A percentile compares a stretch with the other conserved stretches of the same genome.
phyloP scores from a whole-genome alignment of 1,140 invertebrate species.

The Drosophila pseudoananassae region DNA sequence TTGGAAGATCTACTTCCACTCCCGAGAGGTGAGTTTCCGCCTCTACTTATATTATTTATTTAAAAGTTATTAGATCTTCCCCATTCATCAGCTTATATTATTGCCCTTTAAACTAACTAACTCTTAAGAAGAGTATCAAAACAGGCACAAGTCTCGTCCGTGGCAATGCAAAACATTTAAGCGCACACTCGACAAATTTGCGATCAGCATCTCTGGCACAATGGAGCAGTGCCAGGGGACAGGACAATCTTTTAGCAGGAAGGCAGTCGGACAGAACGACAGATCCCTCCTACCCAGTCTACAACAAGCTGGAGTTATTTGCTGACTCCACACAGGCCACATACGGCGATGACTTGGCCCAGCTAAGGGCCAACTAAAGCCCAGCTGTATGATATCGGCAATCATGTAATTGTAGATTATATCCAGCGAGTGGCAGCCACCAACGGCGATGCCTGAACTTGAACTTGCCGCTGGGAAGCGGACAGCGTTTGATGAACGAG shows the following conservation, averaged over 20 bases:
- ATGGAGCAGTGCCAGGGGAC: conserved; percentile 2
- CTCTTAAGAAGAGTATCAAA: conserved; percentile 6
- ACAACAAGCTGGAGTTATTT: conserved; percentile 46
- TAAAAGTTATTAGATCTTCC: too few species aligned
- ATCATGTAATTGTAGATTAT: conserved; percentile 73
- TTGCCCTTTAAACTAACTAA: background rate
- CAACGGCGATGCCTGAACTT: conserved; percentile 52
- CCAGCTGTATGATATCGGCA: conserved; percentile 53
- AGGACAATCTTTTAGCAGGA: conserved; percentile 1
- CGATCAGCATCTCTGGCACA: conserved; percentile 44
- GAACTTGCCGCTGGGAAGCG: conserved; percentile 30
- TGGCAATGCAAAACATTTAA: conserved; percentile 72
- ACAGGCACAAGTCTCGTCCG: conserved; percentile 16
- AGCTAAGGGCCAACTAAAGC: background rate
- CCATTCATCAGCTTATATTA: too few species aligned
- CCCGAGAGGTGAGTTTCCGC: too few species aligned
- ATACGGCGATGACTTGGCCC: conserved; percentile 51
- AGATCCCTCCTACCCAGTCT: background rate
- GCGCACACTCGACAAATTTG: conserved; percentile 81
- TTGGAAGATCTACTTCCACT: background rate
- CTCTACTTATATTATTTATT: too few species aligned
- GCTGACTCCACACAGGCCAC: conserved; percentile 63
- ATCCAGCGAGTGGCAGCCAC: conserved; percentile 51
- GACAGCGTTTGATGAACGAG: conserved; percentile 26
- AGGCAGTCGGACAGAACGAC: conserved; percentile 40